phyloP scores from a whole-genome alignment of 2,797 vertebrate species.

The Kryptolebias ocellatus region DNA sequence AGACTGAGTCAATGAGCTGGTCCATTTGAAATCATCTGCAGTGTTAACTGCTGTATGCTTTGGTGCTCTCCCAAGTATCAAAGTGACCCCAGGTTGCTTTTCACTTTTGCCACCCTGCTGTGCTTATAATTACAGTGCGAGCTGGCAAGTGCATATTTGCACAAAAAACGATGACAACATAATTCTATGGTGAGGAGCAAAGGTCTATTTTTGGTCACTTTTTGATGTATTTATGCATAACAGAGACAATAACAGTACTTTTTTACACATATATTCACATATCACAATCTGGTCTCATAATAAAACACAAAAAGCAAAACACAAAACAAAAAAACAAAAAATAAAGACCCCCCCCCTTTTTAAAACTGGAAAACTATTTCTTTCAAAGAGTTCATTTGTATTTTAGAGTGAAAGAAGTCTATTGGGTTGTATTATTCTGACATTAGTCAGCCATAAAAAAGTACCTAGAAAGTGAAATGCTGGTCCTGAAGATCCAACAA shows the following conservation, averaged over 20 bases:
- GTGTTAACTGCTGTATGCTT: slow-evolving; percentile 38
- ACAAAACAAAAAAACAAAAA: neutral
- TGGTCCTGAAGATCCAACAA: too few species aligned
- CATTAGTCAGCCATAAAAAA: too few species aligned
- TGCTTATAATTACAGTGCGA: slow-evolving; percentile 17
- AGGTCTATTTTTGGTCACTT: slow-evolving; percentile 3
- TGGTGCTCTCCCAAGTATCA: slow-evolving; percentile 46
- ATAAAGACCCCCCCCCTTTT: too few species aligned
- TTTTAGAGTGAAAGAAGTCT: too few species aligned
- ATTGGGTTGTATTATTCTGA: too few species aligned
- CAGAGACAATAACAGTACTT: neutral
- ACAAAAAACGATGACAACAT: slow-evolving; percentile 13
- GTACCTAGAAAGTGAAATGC: too few species aligned
- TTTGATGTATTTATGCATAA: neutral
- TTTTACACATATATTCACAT: neutral
- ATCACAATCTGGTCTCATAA: neutral
- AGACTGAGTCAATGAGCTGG: slow-evolving; percentile 21
- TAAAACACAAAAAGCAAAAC: neutral
- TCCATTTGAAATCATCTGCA: slow-evolving; percentile 43
- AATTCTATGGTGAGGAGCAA: slow-evolving; percentile 14
- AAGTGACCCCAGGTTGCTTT: slow-evolving; percentile 44
- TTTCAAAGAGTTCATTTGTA: too few species aligned
- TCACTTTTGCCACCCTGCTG: slow-evolving; percentile 24
- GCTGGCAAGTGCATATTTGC: slow-evolving; percentile 17
- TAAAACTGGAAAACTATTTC: too few species aligned